phyloP scores from a whole-genome alignment of 2,113 vertebrate species.

The Merops nubicus region DNA sequence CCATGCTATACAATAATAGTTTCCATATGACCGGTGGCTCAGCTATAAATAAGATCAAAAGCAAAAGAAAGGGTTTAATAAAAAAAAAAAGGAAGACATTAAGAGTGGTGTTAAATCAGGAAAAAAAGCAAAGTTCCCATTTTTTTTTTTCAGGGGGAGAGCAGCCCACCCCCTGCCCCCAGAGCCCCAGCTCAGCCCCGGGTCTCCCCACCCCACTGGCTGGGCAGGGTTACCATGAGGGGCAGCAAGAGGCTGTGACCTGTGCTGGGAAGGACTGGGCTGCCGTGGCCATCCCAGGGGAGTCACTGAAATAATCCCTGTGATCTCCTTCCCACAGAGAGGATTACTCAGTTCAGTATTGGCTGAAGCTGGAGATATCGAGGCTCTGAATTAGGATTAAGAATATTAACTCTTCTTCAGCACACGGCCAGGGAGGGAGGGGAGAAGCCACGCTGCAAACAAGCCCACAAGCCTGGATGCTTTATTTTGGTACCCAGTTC shows the following conservation, averaged over 20 bases:
- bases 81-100: conserved; percentile 63
- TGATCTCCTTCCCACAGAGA: conserved; percentile 2
- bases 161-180: no score
- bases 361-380: not conserved
- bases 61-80: conserved; percentile 79
- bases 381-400: not conserved
- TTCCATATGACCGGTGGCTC: conserved; percentile 80
- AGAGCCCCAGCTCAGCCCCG: not conserved
- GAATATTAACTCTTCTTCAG: not conserved
- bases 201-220: no score
- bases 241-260: not conserved
- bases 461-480: not conserved
- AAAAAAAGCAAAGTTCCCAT: conserved; percentile 54
- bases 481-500: not conserved
- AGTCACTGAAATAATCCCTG: not conserved
- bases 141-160: not conserved
- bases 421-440: no score
- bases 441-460: not conserved
- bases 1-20: conserved; percentile 73
- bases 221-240: no score
- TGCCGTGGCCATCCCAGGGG: not conserved
- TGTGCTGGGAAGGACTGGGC: not conserved
- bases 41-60: conserved; percentile 85
- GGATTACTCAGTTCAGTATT: conserved; percentile 8
- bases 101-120: conserved; percentile 73